Conservation (phyloP, 2,113 vertebrate species). For the Hymenochirus boettgeri region DNA sequence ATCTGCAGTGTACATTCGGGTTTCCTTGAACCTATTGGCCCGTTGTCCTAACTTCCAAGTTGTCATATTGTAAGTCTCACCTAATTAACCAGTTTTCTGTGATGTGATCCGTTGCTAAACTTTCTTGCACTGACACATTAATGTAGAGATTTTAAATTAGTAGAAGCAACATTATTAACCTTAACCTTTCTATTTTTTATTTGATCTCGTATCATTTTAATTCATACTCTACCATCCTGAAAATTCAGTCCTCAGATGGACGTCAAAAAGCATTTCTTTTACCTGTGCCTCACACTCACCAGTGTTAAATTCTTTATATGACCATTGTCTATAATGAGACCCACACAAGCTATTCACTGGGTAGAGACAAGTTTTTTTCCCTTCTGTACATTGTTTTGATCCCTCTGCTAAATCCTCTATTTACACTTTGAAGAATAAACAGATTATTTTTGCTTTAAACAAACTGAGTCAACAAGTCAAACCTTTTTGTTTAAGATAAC, state of each 20-base stretch:
- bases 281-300: slow-evolving; percentile 46
- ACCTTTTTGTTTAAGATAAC: too few species aligned
- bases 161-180: not conserved
- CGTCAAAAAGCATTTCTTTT: slow-evolving; percentile 15
- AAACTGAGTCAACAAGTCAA: too few species aligned
- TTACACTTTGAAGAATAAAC: too few species aligned
- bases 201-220: not conserved
- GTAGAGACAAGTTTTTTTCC: not conserved
- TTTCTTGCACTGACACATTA: slow-evolving; percentile 7
- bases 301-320: not conserved
- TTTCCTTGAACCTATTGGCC: not conserved
- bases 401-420: slow-evolving; percentile 14
- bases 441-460: too few species aligned
- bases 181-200: not conserved
- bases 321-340: not conserved
- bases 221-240: slow-evolving; percentile 3
- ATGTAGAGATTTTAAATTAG: not conserved
- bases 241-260: not conserved
- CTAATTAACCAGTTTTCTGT: slow-evolving; percentile 12
- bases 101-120: not conserved
- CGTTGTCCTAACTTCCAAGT: not conserved
- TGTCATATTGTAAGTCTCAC: slow-evolving; percentile 7
- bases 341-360: not conserved
- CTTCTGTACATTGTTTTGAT: slow-evolving; percentile 8
- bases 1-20: not conserved